A percentile compares a stretch with the other conserved stretches of the same genome.
These are phyloP conservation scores for Chrysemys picta DNA, from an alignment of 2,113 vertebrate species.

Conservation along the genomic window DNA sequence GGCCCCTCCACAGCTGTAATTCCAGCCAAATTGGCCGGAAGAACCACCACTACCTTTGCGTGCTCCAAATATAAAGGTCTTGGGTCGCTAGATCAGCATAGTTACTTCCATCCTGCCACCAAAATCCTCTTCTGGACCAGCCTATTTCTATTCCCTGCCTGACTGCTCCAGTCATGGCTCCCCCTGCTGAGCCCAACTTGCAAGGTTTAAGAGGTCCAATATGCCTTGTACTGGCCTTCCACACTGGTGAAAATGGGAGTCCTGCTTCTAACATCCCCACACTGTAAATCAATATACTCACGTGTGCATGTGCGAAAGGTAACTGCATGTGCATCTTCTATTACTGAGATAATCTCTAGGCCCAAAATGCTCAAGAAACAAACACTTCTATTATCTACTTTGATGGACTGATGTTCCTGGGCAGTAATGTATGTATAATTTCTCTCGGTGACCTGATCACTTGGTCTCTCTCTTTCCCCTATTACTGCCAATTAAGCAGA, in stretches of 20 bases:
- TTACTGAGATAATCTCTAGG: not conserved
- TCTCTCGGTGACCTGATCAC: not conserved
- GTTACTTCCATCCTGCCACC: not conserved
- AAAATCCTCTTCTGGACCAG: rapidly evolving
- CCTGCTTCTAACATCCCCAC: rapidly evolving
- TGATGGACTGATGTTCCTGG: not conserved
- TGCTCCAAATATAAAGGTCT: not conserved
- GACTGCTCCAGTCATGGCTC: rapidly evolving
- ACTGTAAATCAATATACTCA: rapidly evolving
- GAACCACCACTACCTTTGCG: not conserved
- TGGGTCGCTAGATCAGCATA: not conserved
- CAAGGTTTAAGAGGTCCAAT: not conserved
- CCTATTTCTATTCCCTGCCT: not conserved
- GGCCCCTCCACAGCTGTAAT: rapidly evolving
- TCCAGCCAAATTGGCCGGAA: not conserved
- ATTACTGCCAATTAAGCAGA: conserved; percentile 35
- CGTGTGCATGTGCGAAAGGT: not conserved
- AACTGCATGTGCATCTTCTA: not conserved
- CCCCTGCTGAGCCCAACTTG: rapidly evolving
- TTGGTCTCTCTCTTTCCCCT: conserved; percentile 6
- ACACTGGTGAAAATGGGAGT: not conserved
- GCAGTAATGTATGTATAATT: not conserved
- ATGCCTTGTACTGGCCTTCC: not conserved
- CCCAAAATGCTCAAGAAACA: not conserved
- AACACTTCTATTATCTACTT: not conserved